phyloP scores from a whole-genome alignment of 2,797 vertebrate species.

The Syngnathus rostellatus region DNA sequence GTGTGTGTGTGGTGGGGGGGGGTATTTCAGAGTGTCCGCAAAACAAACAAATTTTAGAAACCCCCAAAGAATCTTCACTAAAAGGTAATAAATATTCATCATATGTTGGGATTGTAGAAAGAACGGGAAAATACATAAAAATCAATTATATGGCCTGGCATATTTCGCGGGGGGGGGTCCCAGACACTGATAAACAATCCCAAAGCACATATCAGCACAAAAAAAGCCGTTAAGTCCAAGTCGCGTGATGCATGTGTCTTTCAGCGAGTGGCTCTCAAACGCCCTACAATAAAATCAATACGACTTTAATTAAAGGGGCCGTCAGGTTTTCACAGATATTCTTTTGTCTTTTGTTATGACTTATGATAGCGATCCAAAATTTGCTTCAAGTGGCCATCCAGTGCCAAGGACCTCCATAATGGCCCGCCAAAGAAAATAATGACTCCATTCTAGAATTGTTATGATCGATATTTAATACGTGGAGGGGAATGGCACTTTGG shows the following conservation, averaged over 20 bases:
- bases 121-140: too few relatives aligned
- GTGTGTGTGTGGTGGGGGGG: too few relatives aligned
- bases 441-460: slow-evolving; percentile 51
- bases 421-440: slow-evolving; percentile 48
- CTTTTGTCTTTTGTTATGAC: slow-evolving; percentile 24
- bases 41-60: too few relatives aligned
- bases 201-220: background rate
- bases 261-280: background rate
- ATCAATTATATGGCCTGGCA: too few relatives aligned
- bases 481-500: slow-evolving; percentile 47
- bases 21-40: too few relatives aligned
- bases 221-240: background rate
- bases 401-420: slow-evolving; percentile 27
- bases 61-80: too few relatives aligned
- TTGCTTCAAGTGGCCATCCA: slow-evolving; percentile 4
- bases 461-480: slow-evolving; percentile 75
- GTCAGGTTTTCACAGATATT: slow-evolving; percentile 16
- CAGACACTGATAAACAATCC: background rate
- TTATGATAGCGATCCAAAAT: slow-evolving; percentile 29
- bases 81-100: too few relatives aligned
- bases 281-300: slow-evolving; percentile 21
- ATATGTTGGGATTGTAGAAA: too few relatives aligned
- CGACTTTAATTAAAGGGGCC: slow-evolving; percentile 15
- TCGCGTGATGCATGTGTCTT: background rate
- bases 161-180: too few relatives aligned